Evolutionary conservation across 2,888 invertebrate genomes (phyloP).

Genomic region (Dyspetes luteomarginatus): DNA sequence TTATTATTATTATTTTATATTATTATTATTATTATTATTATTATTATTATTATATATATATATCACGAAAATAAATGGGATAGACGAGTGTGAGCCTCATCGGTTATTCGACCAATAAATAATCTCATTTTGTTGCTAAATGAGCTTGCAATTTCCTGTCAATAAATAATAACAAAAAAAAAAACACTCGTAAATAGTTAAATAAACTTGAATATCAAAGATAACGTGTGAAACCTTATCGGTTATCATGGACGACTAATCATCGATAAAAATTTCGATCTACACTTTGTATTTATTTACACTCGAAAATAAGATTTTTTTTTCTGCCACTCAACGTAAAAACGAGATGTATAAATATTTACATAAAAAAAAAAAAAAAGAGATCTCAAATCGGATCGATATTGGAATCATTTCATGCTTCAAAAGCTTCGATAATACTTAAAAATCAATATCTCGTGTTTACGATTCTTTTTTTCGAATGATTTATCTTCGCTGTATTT

Average conservation of each 20-base stretch:
- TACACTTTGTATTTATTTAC: not conserved
- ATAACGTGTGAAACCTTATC: not conserved
- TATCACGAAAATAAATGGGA: not conserved
- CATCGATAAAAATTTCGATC: not conserved
- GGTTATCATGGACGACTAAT: not conserved
- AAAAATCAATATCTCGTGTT: not conserved
- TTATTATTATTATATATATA: not conserved
- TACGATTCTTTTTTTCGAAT: not conserved
- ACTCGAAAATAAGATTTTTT: too few relatives aligned
- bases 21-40: not conserved
- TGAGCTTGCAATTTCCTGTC: slow-evolving; percentile 12
- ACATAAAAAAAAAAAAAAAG: too few relatives aligned
- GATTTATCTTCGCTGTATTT: not conserved
- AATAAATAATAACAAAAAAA: too few relatives aligned
- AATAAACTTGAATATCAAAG: slow-evolving; percentile 10
- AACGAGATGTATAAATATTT: too few relatives aligned
- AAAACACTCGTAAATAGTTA: slow-evolving; percentile 13
- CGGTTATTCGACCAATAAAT: slow-evolving; percentile 21
- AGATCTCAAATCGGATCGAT: too few relatives aligned
- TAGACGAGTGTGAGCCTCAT: not conserved
- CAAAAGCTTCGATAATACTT: not conserved
- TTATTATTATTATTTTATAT: too few relatives aligned
- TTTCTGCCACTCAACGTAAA: too few relatives aligned
- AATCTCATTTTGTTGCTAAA: not conserved
- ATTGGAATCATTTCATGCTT: not conserved